Evolutionary conservation across 1,140 invertebrate species (phyloP), one percentile per base, ranked within the genome.

Genomic region (Cyclargus thomasi): DNA sequence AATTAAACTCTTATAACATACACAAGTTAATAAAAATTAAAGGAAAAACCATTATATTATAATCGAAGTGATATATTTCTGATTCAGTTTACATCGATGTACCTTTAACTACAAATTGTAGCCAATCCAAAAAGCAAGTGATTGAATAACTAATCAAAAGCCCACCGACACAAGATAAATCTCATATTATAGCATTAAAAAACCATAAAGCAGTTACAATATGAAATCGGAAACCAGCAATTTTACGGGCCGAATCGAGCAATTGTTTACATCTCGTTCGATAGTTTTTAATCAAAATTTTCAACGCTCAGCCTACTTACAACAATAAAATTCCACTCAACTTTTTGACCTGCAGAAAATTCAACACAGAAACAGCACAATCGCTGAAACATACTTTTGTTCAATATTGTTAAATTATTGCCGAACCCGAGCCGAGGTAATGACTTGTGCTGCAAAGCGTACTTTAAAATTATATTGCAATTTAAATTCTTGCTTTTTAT

Each of bases 341-440:
- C 39, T 47, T 47, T 47, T 47, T 47, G 11, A 47, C 39, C 39
- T 47, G 39, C 39, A 47, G 39, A 47, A 47, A 47, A 47, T 47
- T 47, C 39, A 8, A 11, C 39, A 47, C 2, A 11, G 39, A 47
- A 47, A 47, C 11, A 47, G 39, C 39, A 47, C 39, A 47, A 47
- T 8, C 39, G 39, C 39, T 47, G 39, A 47, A 47, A 47, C 39
- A 47, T 47, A 14, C 39, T 8, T 47, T 47, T 47, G 39, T 47
- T 47, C 39, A 47, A 47, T 47, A 47, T 47, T 47, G 39, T 47
- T 47, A 47, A 47, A 16, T 47, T 14, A 47, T 47, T 47, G 4
- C 14, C 3, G 39, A 47, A 47, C 39, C 10, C 14, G 39, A 47
- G 39, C 39, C 11, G 39, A 14, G 39, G 39, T 47, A 47, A 47